phyloP scores from a whole-genome alignment of 2,113 vertebrate species.

The Lampris megalopsis region DNA sequence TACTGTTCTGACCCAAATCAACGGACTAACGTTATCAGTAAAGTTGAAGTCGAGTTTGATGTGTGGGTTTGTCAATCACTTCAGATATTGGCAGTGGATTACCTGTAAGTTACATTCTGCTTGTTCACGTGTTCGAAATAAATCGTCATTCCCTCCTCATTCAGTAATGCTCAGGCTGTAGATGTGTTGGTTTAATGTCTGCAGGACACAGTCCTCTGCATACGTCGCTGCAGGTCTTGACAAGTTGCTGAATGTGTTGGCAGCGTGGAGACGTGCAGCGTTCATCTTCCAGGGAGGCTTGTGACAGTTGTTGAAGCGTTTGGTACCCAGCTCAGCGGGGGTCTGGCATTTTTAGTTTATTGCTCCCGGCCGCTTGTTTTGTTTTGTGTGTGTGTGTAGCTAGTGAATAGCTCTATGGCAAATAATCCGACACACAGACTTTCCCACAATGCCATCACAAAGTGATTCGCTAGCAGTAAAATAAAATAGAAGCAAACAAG shows the following conservation, averaged over 20 bases:
- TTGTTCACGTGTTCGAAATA: too few relatives aligned
- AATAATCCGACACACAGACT: too few relatives aligned
- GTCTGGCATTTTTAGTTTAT: constrained; percentile 16
- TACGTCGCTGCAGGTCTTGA: neutral
- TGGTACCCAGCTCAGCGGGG: neutral
- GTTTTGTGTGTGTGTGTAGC: neutral
- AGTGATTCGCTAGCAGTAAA: constrained; percentile 7
- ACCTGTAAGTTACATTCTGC: too few relatives aligned
- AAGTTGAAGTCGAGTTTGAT: too few relatives aligned
- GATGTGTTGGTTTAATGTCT: neutral
- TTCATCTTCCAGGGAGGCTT: neutral
- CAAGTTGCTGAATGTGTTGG: neutral
- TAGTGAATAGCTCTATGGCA: too few relatives aligned
- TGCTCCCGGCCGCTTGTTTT: constrained; percentile 9
- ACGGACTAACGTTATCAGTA: too few relatives aligned
- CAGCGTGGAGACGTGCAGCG: neutral
- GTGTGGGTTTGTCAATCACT: too few relatives aligned
- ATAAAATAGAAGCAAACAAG: constrained; percentile 3
- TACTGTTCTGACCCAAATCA: too few relatives aligned
- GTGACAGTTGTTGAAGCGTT: constrained; percentile 8
- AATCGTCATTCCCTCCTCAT: too few relatives aligned
- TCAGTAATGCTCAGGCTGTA: neutral
- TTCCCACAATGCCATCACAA: neutral
- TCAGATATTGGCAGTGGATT: too few relatives aligned
- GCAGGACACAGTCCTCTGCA: neutral